Conservation (phyloP, 2,797 vertebrate genomes). For the Myotis planiceps region DNA sequence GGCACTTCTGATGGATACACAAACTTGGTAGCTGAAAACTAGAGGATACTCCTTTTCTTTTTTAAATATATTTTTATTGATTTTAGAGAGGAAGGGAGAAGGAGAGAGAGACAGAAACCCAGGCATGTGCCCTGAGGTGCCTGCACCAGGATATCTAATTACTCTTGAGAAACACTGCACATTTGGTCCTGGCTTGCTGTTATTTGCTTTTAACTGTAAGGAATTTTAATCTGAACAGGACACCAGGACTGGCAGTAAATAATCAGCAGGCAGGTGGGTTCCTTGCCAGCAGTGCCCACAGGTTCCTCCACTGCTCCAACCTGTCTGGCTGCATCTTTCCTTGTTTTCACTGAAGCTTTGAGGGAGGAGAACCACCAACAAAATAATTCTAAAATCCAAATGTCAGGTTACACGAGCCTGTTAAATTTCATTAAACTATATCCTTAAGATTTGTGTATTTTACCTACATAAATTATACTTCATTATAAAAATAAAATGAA, state of each 20-base stretch:
- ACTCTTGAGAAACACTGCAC: fast-evolving
- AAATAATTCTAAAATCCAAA: not conserved
- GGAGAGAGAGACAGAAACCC: not conserved
- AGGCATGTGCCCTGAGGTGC: not conserved
- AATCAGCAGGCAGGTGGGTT: not conserved
- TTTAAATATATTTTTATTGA: no score
- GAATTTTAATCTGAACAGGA: no score
- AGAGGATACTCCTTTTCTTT: no score
- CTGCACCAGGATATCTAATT: not conserved
- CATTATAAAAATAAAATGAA: not conserved
- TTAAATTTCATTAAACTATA: not conserved
- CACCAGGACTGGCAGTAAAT: not conserved
- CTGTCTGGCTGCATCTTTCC: not conserved
- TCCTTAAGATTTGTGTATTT: not conserved
- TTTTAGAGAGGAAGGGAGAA: no score
- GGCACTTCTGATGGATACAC: no score
- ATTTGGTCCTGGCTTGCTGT: fast-evolving
- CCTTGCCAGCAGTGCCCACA: not conserved
- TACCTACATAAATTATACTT: not conserved
- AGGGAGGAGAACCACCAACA: fast-evolving
- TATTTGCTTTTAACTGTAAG: not conserved
- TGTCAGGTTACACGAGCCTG: not conserved
- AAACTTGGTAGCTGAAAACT: no score
- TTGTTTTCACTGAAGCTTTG: not conserved
- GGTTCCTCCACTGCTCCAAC: not conserved